Base-by-base conservation (phyloP, 2,888 invertebrate species). In the Belgica antarctica region DNA sequence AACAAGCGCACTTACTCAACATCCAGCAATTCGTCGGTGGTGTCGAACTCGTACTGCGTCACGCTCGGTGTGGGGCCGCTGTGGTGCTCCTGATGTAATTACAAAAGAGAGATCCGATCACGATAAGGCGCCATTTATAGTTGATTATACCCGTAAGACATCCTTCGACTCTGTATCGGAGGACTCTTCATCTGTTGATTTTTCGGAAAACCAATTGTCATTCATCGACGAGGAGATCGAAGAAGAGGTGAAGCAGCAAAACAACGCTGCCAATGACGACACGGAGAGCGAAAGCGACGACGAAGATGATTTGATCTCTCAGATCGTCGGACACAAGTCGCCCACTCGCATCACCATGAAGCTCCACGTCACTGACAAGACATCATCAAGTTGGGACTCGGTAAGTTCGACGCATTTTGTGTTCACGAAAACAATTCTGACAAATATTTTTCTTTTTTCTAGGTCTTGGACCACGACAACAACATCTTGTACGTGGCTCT, bases 11-110 rank as follows among this genome's bases (percentile, higher is more conserved):
- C 79, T 70, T 78, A 77, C 73, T 80, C 80, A 73, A 78, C 80
- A 74, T 80, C 80, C 73, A 86, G 87, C 77, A 86, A 87, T 78
- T 80, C 85, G 80, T 87, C 87, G 81, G 86, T 84, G 77, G 85
- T 86, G 79, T 87, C 87, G 82, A 86, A 86, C 79, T 87, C 86
- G 78, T 88, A 86, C 81, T 87, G 86, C 85, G 86, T 88, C 85
- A 88, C 94, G 90, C 92, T 96, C 90, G 95, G 94, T 82, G 90
- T 93, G 87, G 36, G 95, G 95, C 96, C 96, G 95, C 96, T 92
- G 96, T 96, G 80, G 80, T 96, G 95, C 92, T 96, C 96, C 96
- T 97, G 96, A 96, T 96, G 96, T 88, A 52, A 52, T 52, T 88
- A 94, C 95, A 91, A 92, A 80, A 80, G 80, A 80, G 79, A 80